Evolutionary conservation across 2,888 invertebrate species (phyloP).

Genomic region (Amblyjoppa proteus): DNA sequence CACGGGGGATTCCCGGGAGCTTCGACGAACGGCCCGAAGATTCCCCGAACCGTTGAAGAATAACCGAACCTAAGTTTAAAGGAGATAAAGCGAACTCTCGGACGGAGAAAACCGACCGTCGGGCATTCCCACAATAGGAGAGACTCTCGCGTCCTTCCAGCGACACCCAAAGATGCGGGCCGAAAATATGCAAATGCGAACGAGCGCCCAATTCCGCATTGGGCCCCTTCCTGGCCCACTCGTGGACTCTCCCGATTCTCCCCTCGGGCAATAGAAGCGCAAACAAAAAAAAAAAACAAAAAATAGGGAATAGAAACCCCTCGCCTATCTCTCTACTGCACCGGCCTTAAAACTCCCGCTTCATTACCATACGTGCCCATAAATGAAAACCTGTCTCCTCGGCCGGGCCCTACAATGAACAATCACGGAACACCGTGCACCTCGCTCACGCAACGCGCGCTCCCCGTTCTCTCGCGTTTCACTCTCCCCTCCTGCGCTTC

Average conservation of each 20-base stretch:
- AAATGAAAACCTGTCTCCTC: constrained; percentile 82
- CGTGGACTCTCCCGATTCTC: constrained; percentile 60
- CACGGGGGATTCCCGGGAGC: neutral
- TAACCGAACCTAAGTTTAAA: neutral
- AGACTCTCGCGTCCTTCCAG: neutral
- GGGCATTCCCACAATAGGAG: constrained; percentile 65
- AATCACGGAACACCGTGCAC: constrained; percentile 66
- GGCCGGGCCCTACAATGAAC: constrained; percentile 75
- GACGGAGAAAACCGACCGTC: neutral
- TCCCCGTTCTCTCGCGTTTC: constrained; percentile 28
- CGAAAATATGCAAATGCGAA: constrained; percentile 83
- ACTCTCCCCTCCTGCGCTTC: constrained; percentile 25
- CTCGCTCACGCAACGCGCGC: constrained; percentile 66
- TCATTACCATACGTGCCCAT: constrained; percentile 81
- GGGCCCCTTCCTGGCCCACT: constrained; percentile 70
- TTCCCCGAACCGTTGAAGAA: constrained; percentile 16
- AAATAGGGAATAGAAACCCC: constrained; percentile 52
- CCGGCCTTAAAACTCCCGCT: constrained; percentile 56
- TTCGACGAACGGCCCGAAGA: neutral
- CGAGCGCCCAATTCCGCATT: constrained; percentile 74
- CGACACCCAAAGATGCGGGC: constrained; percentile 77
- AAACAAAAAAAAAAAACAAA: neutral
- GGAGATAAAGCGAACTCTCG: neutral
- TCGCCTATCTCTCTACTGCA: constrained; percentile 52
- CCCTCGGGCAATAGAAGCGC: constrained; percentile 27